Conservation (phyloP, 2,113 vertebrate genomes). For the Pongo abelii region DNA sequence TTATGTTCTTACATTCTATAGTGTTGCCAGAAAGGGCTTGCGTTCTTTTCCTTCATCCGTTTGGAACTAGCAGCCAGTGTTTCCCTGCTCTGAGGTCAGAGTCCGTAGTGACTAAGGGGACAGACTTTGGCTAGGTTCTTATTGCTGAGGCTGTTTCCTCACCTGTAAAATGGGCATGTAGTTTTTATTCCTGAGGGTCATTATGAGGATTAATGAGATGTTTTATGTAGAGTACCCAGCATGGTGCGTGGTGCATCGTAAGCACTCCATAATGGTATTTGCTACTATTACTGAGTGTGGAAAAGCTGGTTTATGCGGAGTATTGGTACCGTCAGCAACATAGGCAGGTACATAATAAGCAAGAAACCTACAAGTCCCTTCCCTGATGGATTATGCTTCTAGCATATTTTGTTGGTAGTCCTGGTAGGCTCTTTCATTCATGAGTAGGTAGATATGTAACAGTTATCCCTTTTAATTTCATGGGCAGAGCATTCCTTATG, state of each 20-base stretch:
- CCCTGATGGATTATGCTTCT: neutral
- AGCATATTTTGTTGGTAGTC: neutral
- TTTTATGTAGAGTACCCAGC: neutral
- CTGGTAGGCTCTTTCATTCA: neutral
- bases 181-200: neutral
- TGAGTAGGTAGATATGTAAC: neutral
- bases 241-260: neutral
- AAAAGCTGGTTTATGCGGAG: neutral
- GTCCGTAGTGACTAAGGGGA: neutral
- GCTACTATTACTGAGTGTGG: neutral
- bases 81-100: neutral
- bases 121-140: neutral
- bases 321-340: neutral
- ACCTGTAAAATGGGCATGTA: neutral
- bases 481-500: constrained; percentile 49
- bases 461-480: constrained; percentile 54
- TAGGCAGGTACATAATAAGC: neutral
- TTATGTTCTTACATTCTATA: neutral
- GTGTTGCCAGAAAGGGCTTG: neutral
- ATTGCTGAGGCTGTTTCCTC: neutral
- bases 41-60: neutral
- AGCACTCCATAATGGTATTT: neutral
- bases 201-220: neutral
- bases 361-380: neutral
- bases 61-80: neutral